Base-by-base conservation (phyloP, 2,113 vertebrate genomes). In the Ariopsis seemanni region DNA sequence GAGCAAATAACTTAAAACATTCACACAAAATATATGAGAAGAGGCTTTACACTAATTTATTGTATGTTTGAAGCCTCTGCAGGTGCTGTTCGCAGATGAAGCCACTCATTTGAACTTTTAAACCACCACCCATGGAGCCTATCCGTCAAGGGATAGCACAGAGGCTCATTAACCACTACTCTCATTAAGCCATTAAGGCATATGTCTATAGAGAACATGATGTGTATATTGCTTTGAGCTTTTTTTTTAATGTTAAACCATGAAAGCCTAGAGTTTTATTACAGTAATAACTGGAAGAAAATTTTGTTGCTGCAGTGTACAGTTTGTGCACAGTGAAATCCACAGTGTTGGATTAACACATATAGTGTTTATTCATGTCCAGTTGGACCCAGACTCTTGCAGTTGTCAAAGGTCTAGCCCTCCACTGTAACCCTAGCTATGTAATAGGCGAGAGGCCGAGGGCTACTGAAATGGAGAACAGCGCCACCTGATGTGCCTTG, bases 1-100 rank as follows among this genome's bases (percentile, higher is more conserved):
- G 48, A 50, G 22, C 17, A 22, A 77, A 52, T 52, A 52, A 42
- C 48, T 48, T 2, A 72, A 42, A 72, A 42, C 7, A 18, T 72
- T 72, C 17, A 18, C 17, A 18, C 2, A 67, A 3, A 27, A 75
- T 50, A 2, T 20, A 3, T 1, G 17, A 15, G 22, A 53, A 0
- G 22, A 77, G 25, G 12, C 18, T 77, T 77, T 77, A 53, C 50
- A 77, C 4, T 52, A 53, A 78, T 78, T 53, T 53, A 15, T 7
- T 89, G 4, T 86, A 18, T 89, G 22, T 62, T 42, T 80, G 7
- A 58, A 93, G 93, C 85, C 91, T 53, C 87, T 93, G 18, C 93
- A 94, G 93, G 89, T 94, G 69, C 90, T 94, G 69, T 94, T 94
- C 89, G 93, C 93, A 27, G 92, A 92, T 14, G 93, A 94, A 86